phyloP scores from a whole-genome alignment of 2,797 vertebrate genomes.

The Falco peregrinus region DNA sequence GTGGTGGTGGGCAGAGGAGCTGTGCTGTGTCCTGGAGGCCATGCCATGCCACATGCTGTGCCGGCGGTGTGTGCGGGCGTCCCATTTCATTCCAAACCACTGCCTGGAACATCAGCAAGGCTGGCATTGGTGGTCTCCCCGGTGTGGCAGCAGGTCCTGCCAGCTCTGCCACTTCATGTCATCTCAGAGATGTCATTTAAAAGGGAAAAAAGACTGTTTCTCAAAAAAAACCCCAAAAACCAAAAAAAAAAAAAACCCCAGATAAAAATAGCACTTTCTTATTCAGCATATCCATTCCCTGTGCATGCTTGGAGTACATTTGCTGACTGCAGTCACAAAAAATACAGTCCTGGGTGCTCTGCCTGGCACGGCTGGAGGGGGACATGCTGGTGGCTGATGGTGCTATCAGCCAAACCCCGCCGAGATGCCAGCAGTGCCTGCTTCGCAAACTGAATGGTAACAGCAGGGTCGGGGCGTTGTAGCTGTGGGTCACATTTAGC shows the following conservation, averaged over 20 bases:
- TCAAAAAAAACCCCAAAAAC: not conserved
- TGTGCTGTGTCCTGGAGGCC: not conserved
- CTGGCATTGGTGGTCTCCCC: not conserved
- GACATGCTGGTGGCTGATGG: not conserved
- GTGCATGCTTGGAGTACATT: fast-evolving
- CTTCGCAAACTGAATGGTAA: not conserved
- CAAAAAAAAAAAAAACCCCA: not conserved
- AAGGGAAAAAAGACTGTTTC: not conserved
- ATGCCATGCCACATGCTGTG: fast-evolving
- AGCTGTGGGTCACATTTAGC: not conserved
- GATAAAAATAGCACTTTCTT: constrained; percentile 34
- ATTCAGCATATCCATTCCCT: not conserved
- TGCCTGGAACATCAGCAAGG: fast-evolving
- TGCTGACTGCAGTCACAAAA: not conserved
- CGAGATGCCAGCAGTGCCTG: not conserved
- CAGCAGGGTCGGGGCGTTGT: not conserved
- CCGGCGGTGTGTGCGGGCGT: fast-evolving
- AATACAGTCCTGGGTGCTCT: not conserved
- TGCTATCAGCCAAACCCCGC: fast-evolving
- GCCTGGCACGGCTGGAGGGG: not conserved
- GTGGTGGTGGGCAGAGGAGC: not conserved
- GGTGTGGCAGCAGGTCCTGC: not conserved
- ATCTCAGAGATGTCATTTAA: constrained; percentile 21
- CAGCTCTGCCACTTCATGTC: not conserved
- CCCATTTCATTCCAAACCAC: fast-evolving